phyloP scores from a whole-genome alignment of 2,797 vertebrate genomes.

The Hozukius guyotensis region DNA sequence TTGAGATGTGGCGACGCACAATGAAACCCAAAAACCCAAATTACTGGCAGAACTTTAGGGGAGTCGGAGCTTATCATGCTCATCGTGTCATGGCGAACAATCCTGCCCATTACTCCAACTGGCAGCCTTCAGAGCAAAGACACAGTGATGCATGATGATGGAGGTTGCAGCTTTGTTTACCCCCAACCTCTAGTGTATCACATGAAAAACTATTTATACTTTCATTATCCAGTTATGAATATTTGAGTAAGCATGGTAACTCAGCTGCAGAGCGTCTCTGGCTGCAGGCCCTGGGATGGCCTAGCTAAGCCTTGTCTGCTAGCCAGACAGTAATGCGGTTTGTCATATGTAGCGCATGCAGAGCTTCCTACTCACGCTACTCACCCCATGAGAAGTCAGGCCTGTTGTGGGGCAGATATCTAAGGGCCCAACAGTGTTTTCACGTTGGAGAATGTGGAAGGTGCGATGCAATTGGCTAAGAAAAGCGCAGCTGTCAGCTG shows the following conservation, averaged over 20 bases:
- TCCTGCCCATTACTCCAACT: conserved; percentile 47
- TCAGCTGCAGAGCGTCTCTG: conserved; percentile 74
- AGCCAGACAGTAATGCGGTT: conserved; percentile 80
- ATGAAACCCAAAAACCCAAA: conserved; percentile 42
- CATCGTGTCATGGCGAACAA: conserved; percentile 24
- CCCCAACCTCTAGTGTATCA: conserved; percentile 58
- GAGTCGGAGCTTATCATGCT: conserved; percentile 30
- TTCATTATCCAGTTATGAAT: conserved; percentile 80
- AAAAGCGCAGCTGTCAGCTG: conserved; percentile 83
- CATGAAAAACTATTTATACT: conserved; percentile 77
- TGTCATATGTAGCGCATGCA: conserved; percentile 85
- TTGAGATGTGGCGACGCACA: conserved; percentile 25
- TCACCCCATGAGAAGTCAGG: conserved; percentile 74
- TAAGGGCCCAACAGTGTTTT: conserved; percentile 67
- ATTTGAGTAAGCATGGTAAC: conserved; percentile 83
- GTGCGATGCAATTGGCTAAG: conserved; percentile 75
- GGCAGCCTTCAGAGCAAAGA: conserved; percentile 47
- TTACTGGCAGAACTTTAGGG: conserved; percentile 35
- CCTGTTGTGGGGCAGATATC: conserved; percentile 87
- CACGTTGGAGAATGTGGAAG: conserved; percentile 57
- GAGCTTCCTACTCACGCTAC: conserved; percentile 74
- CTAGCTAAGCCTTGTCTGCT: conserved; percentile 77
- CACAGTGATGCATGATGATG: conserved; percentile 51
- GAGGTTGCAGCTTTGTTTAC: conserved; percentile 67
- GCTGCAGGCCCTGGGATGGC: conserved; percentile 79